Base-by-base conservation (phyloP, 1,140 invertebrate species). In the Megalopta genalis region DNA sequence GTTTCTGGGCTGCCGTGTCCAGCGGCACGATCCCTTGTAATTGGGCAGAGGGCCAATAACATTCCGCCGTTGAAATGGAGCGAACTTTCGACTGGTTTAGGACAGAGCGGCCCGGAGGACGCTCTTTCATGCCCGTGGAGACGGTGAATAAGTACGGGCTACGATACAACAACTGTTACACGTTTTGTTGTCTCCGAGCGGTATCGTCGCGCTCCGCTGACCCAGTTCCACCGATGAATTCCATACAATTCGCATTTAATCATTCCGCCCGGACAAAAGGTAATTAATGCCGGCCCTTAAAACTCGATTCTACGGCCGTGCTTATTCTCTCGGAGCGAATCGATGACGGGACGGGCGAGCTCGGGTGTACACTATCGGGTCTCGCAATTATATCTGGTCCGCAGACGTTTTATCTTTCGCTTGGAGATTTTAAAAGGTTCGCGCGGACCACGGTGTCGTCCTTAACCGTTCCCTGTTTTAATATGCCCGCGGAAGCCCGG, bases 11-110 rank as follows among this genome's bases (percentile, higher is more conserved):
- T 77, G 74, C 57, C 67, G 79, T 57, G 79, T 60, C 68, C 68
- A 69, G 52, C 32, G 25, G 60, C 39, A 71, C 83, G 66, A 78
- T 75, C 68, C 70, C 75, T 73, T 59, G 77, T 81, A 84, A 81
- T 76, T 73, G 80, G 79, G 83, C 83, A 82, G 62, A 74, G 76
- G 65, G 70, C 84, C 84, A 86, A 86, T 85, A 72, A 85, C 75
- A 71, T 86, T 82, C 65, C 71, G 52, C 54, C 69, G 81, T 52
- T 74, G 80, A 75, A 85, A 69, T 81, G 63, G 67, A 79, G 77
- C 63, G 76, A 46, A 85, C 60, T 86, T 85, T 86, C 73, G 74
- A 69, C 59, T 18, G 52, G 71, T 77, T 74, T 68, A 46, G 65
- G 57, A 81, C 81, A 49, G 77, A 81, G 32, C 32, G 4, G 32